Base-by-base conservation (phyloP, 2,888 invertebrate species). In the Tiliacea aurago region DNA sequence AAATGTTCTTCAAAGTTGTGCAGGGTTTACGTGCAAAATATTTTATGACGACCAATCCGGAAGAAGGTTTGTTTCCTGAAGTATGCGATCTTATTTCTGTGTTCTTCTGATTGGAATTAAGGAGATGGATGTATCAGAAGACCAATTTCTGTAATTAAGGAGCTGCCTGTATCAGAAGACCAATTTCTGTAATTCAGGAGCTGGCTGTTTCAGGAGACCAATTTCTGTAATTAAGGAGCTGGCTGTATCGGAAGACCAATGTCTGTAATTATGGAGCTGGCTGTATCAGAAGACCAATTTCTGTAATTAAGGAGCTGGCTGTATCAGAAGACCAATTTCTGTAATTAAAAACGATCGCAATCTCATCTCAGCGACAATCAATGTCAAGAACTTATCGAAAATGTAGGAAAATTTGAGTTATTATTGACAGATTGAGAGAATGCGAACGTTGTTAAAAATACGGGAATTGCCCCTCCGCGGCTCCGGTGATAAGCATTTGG, bases 31-130 rank as follows among this genome's bases (percentile, higher is more conserved):
- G 74, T 76, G 73, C 18, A 68, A 78, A 74, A 82, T 83, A 75
- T 85, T 85, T 82, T 82, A 84, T 69, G 78, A 41, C 43, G 4
- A 66, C 47, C 71, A 66, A 76, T 73, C 51, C 67, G 49, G 80
- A 56, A 61, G 37, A 47, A 58, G 63, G 56, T 59, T 67, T 45
- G 58, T 62, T 45, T 51, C 7, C 18, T 49, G 43, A 65, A 70
- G 43, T 56, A 66, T 37, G 65, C 15, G 15, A 59, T 78, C 33
- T 71, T 66, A 69, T 78, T 71, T 56, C 61, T 65, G 18, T 55
- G 23, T 51, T 53, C 11, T 58, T 59, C n/a, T 55, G 41, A 73
- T 70, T 18, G n/a, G 53, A 45, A 41, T 65, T 28, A 41, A 49
- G 18, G 28, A 28, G 15, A 28, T 7, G 28, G 4, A 1, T 5